Evolutionary conservation across 2,113 vertebrate species (phyloP), one percentile per base, ranked within the genome.

Genomic region (Chaenogobius annularis): DNA sequence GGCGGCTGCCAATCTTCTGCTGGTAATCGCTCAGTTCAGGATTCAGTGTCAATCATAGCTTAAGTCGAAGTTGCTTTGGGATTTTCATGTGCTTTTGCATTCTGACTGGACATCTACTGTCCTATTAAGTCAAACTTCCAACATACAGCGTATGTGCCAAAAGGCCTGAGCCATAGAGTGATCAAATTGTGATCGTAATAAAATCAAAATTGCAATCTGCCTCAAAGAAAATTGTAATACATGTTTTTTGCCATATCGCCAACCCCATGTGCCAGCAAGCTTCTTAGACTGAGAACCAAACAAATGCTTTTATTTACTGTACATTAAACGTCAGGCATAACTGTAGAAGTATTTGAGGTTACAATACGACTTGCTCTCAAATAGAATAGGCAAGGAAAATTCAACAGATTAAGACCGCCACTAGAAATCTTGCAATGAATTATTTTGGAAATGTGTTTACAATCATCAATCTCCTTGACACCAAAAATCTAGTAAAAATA

Each of bases 1-100:
- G 75, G 82, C 82, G 85, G 69, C 37, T 78, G 82, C 80, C 70
- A 85, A 70, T 87, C 77, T 88, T 72, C 76, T 72, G 72, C 72
- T 73, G 73, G 75, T 80, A 72, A 83, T 78, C 43, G 74, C 67
- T 70, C 67, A 14, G 12, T 31, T 55, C 9, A 55, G 11, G 20
- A 55, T 55, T 55, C 20, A 20, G 47, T 50, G 15, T 19, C 19
- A 55, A n/a, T 22, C 52, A 55, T 22, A 10, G 3, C 52, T 20
- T 55, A 22, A 55, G 52, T 10, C n/a, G 52, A 55, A 55, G 52
- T 22, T 17, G 1, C 20, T 55, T 10, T 22, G n/a, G 11, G 9
- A 2, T 12, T 10, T 55, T 19, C 10, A 20, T 55, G n/a, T 20
- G n/a, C 3, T 4, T 20, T 55, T 22, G n/a, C 10, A 22, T 22